Conservation (phyloP, 2,888 invertebrate species). For the Strigamia maritima region DNA sequence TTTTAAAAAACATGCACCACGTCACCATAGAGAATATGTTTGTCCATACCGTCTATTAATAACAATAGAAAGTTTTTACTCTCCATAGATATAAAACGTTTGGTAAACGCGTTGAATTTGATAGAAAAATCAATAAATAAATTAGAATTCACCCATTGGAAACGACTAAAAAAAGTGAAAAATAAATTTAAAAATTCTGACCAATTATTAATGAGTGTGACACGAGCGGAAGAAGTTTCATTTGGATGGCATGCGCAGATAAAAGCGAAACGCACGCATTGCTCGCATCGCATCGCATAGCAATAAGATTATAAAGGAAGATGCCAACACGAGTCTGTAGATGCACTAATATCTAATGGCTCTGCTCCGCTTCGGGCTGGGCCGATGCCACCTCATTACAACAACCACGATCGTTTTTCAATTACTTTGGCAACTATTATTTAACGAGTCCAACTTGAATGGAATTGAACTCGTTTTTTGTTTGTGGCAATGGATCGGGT, state of each 20-base stretch:
- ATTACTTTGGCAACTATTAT: background rate
- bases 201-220: background rate
- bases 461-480: too few relatives aligned
- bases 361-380: too few relatives aligned
- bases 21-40: too few relatives aligned
- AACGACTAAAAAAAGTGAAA: too few relatives aligned
- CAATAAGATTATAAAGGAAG: conserved; percentile 1
- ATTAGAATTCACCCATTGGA: too few relatives aligned
- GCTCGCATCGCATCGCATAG: background rate
- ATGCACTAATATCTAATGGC: background rate
- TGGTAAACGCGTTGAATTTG: too few relatives aligned
- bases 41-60: too few relatives aligned
- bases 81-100: too few relatives aligned
- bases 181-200: too few relatives aligned
- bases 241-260: conserved; percentile 6
- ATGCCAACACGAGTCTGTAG: background rate
- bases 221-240: background rate
- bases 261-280: background rate
- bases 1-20: too few relatives aligned
- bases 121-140: too few relatives aligned
- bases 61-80: too few relatives aligned
- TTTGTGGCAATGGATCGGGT: background rate
- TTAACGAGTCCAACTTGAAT: background rate
- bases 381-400: background rate
- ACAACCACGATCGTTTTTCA: background rate